Evolutionary conservation across 2,797 vertebrate genomes (phyloP).

Genomic region (Lutjanus campechanus): DNA sequence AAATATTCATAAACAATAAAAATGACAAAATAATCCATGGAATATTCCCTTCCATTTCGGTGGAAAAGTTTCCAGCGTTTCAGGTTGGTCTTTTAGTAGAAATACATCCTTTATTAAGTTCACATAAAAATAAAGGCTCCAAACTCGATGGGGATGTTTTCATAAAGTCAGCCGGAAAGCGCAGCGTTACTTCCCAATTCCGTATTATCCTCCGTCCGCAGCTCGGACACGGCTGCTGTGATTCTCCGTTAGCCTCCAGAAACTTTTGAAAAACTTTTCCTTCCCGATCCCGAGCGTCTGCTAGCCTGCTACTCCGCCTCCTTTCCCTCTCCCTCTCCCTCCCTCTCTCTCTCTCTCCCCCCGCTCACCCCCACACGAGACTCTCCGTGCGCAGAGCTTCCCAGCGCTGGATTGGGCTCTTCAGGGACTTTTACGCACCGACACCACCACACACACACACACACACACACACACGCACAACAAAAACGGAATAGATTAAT

Average conservation of each 20-base stretch:
- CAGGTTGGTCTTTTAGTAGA: constrained; percentile 78
- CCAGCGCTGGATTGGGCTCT: constrained; percentile 1
- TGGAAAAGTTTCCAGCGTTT: constrained; percentile 85
- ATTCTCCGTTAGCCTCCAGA: constrained; percentile 78
- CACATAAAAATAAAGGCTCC: constrained; percentile 79
- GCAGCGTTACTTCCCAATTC: constrained; percentile 73
- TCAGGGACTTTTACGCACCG: background rate
- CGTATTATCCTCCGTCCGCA: constrained; percentile 81
- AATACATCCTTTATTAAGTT: constrained; percentile 88
- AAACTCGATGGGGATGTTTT: constrained; percentile 66
- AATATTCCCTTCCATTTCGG: constrained; percentile 89
- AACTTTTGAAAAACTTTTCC: constrained; percentile 86
- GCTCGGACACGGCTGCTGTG: constrained; percentile 83
- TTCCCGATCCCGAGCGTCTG: constrained; percentile 71
- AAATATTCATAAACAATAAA: constrained; percentile 77
- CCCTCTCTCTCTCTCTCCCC: constrained; percentile 27
- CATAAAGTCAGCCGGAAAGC: constrained; percentile 74
- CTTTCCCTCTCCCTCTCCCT: constrained; percentile 36
- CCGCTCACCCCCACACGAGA: constrained; percentile 54
- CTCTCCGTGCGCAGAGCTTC: constrained; percentile 35
- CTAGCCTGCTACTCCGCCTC: constrained; percentile 81
- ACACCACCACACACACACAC: constrained; percentile 13
- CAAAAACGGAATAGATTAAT: background rate
- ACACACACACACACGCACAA: constrained; percentile 2
- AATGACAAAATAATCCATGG: constrained; percentile 87